Evolutionary conservation across 2,113 vertebrate species (phyloP), one percentile per base, ranked within the genome.

Genomic region (Dolichotis patagonum): DNA sequence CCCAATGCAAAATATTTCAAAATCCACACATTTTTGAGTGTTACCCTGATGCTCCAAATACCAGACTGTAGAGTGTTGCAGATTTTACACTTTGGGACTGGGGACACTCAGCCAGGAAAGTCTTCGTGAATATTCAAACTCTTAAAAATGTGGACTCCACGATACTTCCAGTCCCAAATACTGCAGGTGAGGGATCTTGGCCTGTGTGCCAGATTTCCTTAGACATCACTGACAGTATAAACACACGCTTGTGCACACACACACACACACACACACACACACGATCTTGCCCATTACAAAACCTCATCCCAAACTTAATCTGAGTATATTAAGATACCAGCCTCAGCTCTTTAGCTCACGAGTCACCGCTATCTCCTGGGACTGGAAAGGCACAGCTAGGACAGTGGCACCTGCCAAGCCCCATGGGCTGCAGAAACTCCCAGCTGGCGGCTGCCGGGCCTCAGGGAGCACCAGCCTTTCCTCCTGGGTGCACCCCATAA

Each of bases 161-260:
- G 69, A 73, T 16, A 30, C 38, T 52, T 7, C 52, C 41, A 13
- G 38, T 26, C 9, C 63, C 30, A 60, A 91, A 7, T 20, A 69
- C 35, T 83, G 54, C 11, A 35, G 19, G 35, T 17, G 24, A 69
- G 26, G 19, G 26, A 11, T 17, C 32, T 12, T 38, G 65, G n/a
- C 19, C 73, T 52, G 32, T 35, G 58, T 60, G 41, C 22, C 85
- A 62, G 9, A 73, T 46, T 49, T 75, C 43, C 56, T 83, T 83
- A 58, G 60, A n/a, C 16, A 62, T 56, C 13, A 28, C 20, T 22
- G 58, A n/a, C 14, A 73, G 56, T 49, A 60, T 49, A 92, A 62
- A 19, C 12, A 20, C 1, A 28, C 1, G 5, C 20, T 24, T 4
- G 52, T 17, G 1, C 13, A 12, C 14, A 14, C 19, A 3, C 16